A percentile compares a stretch with the other conserved stretches of the same genome.
phyloP scores from a whole-genome alignment of 2,888 invertebrate species.

The Trachelus troglodyta region DNA sequence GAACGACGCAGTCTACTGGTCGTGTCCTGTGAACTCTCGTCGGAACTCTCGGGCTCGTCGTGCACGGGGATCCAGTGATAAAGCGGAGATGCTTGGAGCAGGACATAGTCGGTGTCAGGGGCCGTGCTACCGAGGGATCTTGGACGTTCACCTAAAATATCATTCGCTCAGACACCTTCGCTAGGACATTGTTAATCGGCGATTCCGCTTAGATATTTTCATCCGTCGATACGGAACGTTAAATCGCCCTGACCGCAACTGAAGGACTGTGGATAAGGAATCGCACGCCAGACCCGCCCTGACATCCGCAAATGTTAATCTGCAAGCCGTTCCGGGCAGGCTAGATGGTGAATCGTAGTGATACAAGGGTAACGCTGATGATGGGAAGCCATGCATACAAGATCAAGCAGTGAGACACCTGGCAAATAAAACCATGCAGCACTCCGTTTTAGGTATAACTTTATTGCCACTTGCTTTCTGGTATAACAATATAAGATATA shows the following conservation, averaged over 20 bases:
- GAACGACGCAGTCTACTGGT: slow-evolving; percentile 49
- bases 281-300: slow-evolving; percentile 45
- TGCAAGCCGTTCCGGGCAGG: background rate
- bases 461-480: slow-evolving; percentile 52
- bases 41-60: slow-evolving; percentile 61
- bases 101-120: slow-evolving; percentile 70
- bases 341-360: background rate
- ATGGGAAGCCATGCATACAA: slow-evolving; percentile 19
- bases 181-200: background rate
- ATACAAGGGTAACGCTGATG: background rate
- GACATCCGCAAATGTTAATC: slow-evolving; percentile 40
- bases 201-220: background rate
- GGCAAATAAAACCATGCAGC: slow-evolving; percentile 20
- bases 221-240: background rate
- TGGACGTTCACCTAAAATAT: slow-evolving; percentile 54
- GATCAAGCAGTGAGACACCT: slow-evolving; percentile 11
- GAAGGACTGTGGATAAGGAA: background rate
- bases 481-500: slow-evolving; percentile 11
- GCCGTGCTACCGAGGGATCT: slow-evolving; percentile 63
- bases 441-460: slow-evolving; percentile 45
- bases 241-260: background rate
- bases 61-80: slow-evolving; percentile 69
- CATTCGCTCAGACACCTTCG: slow-evolving; percentile 16
- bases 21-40: slow-evolving; percentile 66
- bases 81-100: slow-evolving; percentile 69